Conservation (phyloP, 2,888 invertebrate species). For the Griposia aprilina region DNA sequence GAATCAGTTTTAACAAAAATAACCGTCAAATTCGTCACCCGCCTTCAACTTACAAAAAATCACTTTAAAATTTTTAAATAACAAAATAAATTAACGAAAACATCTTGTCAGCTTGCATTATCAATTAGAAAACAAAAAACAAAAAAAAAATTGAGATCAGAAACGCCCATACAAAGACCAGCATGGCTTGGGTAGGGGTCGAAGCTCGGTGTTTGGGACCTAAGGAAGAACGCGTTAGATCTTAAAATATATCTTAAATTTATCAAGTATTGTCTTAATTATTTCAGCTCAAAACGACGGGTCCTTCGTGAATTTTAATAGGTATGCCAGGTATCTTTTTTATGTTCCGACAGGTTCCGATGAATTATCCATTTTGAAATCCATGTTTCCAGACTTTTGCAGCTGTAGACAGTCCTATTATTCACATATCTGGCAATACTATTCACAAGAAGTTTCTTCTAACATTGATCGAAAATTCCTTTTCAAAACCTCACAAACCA, state of each 20-base stretch:
- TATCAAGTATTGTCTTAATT: conserved; percentile 55
- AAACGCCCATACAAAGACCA: conserved; percentile 86
- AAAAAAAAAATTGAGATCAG: conserved; percentile 83
- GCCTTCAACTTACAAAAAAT: conserved; percentile 67
- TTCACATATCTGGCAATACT: conserved; percentile 48
- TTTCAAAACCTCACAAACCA: conserved; percentile 44
- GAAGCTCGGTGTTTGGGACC: conserved; percentile 61
- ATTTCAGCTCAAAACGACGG: conserved; percentile 40
- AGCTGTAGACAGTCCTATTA: conserved; percentile 34
- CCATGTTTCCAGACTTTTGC: conserved; percentile 20
- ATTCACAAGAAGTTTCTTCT: conserved; percentile 32
- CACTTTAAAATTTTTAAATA: conserved; percentile 69
- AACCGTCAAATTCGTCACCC: conserved; percentile 37
- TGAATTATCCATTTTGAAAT: conserved; percentile 25
- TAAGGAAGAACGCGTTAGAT: conserved; percentile 55
- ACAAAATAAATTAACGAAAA: conserved; percentile 77
- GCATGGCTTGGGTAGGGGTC: conserved; percentile 65
- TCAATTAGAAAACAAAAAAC: conserved; percentile 71
- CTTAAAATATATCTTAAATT: conserved; percentile 30
- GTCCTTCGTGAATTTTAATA: conserved; percentile 20
- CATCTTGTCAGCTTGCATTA: conserved; percentile 67
- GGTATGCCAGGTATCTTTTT: conserved; percentile 13
- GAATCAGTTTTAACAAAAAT: conserved; percentile 41
- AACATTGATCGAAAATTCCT: conserved; percentile 38
- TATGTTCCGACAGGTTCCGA: not conserved